Conservation (phyloP, 1,140 invertebrate genomes). For the Palaemon carinicauda region DNA sequence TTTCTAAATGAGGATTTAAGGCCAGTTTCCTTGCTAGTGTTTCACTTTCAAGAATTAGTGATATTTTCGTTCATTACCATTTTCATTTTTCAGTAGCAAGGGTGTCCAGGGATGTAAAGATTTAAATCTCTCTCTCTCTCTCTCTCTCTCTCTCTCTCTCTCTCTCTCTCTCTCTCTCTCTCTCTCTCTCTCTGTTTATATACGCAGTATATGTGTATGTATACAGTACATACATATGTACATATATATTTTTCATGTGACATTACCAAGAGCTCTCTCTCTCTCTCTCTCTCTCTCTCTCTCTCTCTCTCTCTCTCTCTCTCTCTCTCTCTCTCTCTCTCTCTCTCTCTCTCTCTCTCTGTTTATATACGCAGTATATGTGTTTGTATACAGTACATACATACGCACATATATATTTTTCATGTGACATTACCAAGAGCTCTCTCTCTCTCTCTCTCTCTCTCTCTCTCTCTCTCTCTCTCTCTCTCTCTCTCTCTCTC, state of each 20-base stretch:
- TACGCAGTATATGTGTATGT: too few species aligned
- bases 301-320: slow-evolving; percentile 9
- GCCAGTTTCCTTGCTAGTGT: too few species aligned
- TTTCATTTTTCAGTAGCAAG: too few species aligned
- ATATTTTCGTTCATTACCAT: too few species aligned
- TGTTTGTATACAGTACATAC: too few species aligned
- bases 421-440: neutral
- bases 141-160: slow-evolving; percentile 23
- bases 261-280: neutral
- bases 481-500: neutral
- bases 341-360: slow-evolving; percentile 14
- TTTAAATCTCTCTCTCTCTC: slow-evolving; percentile 28
- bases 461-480: neutral
- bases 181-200: too few species aligned
- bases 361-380: too few species aligned
- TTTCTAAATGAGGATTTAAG: too few species aligned
- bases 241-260: neutral
- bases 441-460: slow-evolving; percentile 5
- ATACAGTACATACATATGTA: too few species aligned
- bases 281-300: slow-evolving; percentile 40
- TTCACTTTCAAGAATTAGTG: too few species aligned
- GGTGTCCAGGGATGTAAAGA: neutral
- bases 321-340: slow-evolving; percentile 27
- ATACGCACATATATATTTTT: too few species aligned
- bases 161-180: slow-evolving; percentile 11